phyloP scores from a whole-genome alignment of 2,888 invertebrate genomes.

The Cerastis leucographa region DNA sequence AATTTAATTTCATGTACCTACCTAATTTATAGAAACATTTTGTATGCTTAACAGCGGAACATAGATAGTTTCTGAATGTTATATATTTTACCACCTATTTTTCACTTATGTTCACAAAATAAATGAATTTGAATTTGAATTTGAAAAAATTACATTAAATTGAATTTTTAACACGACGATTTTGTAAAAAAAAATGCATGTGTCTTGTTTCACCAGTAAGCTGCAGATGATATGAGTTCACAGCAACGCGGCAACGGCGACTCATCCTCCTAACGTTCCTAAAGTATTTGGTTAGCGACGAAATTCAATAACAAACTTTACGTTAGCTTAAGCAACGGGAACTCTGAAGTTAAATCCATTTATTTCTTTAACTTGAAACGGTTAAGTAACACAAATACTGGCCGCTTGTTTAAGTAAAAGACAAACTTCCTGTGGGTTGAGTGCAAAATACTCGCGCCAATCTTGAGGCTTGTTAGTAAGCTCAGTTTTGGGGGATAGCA shows the following conservation, averaged over 20 bases:
- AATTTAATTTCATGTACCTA: too few species aligned
- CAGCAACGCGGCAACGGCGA: not conserved
- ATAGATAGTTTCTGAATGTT: too few species aligned
- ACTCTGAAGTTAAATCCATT: constrained; percentile 50
- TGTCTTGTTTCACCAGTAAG: too few species aligned
- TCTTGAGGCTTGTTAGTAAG: constrained; percentile 40
- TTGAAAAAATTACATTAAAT: too few species aligned
- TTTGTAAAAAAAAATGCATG: too few species aligned
- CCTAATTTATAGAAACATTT: too few species aligned
- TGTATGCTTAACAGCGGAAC: too few species aligned
- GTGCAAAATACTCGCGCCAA: constrained; percentile 47
- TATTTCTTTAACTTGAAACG: constrained; percentile 62
- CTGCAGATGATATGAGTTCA: not conserved
- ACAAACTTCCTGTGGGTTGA: constrained; percentile 43
- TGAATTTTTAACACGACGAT: too few species aligned
- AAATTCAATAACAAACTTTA: constrained; percentile 43
- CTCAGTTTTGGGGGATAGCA: constrained; percentile 30
- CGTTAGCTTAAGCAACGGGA: constrained; percentile 32
- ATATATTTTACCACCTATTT: too few species aligned
- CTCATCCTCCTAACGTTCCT: not conserved
- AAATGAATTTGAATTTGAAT: too few species aligned
- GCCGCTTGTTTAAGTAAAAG: constrained; percentile 52
- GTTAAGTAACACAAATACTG: constrained; percentile 63
- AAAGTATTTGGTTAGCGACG: constrained; percentile 21
- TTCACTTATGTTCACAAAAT: too few species aligned